Percentiles rank a stretch among this genome's conserved stretches.
phyloP scores from a whole-genome alignment of 2,113 vertebrate species.

The Puntigrus tetrazona region DNA sequence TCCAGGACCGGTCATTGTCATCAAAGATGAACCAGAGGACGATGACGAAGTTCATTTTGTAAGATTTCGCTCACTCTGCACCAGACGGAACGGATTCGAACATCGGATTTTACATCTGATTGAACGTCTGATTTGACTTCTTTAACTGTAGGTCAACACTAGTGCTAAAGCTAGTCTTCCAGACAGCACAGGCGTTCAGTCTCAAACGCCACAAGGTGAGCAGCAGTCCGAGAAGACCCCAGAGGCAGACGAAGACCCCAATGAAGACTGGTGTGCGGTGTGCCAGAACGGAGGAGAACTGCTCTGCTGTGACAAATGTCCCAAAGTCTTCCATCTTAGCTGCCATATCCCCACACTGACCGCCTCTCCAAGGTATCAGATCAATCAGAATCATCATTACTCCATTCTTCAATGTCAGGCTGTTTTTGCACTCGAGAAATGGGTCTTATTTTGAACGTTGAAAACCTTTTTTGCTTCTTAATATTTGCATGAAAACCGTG shows the following conservation, averaged over 20 bases:
- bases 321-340: conserved; percentile 95
- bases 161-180: conserved; percentile 73
- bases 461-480: not conserved
- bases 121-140: not conserved
- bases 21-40: conserved; percentile 79
- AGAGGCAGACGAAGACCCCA: conserved; percentile 77
- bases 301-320: conserved; percentile 94
- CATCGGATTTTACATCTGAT: not conserved
- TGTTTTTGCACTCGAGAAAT: not conserved
- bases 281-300: conserved; percentile 97
- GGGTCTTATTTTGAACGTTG: not conserved
- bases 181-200: conserved; percentile 75
- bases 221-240: conserved; percentile 65
- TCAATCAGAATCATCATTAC: too few relatives aligned
- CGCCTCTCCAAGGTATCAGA: conserved; percentile 88
- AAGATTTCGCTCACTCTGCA: conserved; percentile 46
- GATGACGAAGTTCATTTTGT: conserved; percentile 78
- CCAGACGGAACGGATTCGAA: not conserved
- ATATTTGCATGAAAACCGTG: not conserved
- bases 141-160: conserved; percentile 73
- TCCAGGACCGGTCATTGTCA: conserved; percentile 75
- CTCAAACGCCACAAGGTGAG: conserved; percentile 63
- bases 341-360: conserved; percentile 92
- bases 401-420: too few relatives aligned
- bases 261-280: conserved; percentile 98